Evolutionary conservation across 2,888 invertebrate species (phyloP), one percentile per base, ranked within the genome.

Genomic region (Drosophila prolongata): DNA sequence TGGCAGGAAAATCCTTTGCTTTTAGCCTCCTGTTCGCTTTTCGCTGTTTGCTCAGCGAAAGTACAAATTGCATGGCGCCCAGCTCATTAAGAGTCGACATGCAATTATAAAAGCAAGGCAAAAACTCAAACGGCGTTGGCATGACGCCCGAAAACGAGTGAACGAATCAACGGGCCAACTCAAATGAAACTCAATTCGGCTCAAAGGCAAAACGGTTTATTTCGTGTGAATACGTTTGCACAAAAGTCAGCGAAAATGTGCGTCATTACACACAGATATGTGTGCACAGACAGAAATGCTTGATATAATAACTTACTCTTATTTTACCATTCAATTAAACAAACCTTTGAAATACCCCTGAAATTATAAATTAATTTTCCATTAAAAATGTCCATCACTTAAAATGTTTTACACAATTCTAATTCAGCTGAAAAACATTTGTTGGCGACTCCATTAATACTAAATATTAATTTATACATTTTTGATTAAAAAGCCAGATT

Each of bases 181-280:
- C 70, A 64, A 71, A 71, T 71, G 73, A 71, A 71, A 71, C 64
- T 73, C 73, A 71, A 73, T 71, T 73, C 74, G 53, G 46, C 65
- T 79, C 80, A 82, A 85, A 87, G 73, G 81, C 87, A 84, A 71
- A 85, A 89, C 85, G 87, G 85, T 87, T 85, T 89, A 85, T 87
- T 85, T 80, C 85, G 81, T 79, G 38, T 75, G 89, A 85, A 84
- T 85, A 78, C 85, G 69, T 57, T 64, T 49, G 55, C 75, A 85
- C 84, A 85, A 84, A 77, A 83, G 77, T 83, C 80, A 46, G 50
- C 34, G 56, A 49, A 78, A 84, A 71, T 78, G 73, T 75, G 87
- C 87, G 87, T 84, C 89, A 89, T 85, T 85, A 87, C 87, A 77
- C 84, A 70, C 60, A 67, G 49, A 49, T 49, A 49, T 19, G 49